These are phyloP conservation scores for Ctenosaura bakeri DNA, from an alignment of 2,797 vertebrate genomes.

Conservation along the genomic window DNA sequence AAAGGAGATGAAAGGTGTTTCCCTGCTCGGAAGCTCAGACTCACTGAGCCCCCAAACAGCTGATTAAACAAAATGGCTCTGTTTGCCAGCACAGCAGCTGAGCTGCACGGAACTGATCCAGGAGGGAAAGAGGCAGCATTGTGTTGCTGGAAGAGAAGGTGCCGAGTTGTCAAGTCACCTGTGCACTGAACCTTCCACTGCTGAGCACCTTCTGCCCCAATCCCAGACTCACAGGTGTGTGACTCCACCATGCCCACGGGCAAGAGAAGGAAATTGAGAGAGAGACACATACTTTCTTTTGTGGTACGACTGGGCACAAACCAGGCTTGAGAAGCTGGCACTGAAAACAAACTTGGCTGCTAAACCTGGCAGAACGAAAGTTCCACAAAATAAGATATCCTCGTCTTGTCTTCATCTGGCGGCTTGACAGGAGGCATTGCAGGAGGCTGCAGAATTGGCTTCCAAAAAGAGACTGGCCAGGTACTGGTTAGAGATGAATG, in stretches of 20 bases:
- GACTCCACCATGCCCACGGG: neutral
- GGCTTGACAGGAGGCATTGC: too few species aligned
- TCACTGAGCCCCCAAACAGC: neutral
- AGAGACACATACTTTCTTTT: neutral
- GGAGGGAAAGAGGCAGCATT: too few species aligned
- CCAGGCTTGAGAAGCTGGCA: neutral
- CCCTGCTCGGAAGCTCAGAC: neutral
- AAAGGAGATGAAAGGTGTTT: constrained; percentile 5
- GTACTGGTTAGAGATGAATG: neutral
- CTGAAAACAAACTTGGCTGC: neutral
- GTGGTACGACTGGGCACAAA: too few species aligned
- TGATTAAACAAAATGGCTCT: neutral
- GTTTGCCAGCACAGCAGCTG: neutral
- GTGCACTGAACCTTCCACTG: neutral
- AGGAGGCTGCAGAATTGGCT: neutral
- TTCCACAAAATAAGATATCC: neutral
- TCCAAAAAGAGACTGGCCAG: neutral
- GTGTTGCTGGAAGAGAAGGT: too few species aligned
- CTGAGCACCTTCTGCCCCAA: neutral
- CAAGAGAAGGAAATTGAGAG: accelerated
- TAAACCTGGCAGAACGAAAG: neutral
- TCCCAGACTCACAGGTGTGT: too few species aligned
- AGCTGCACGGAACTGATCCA: neutral
- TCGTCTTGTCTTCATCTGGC: neutral
- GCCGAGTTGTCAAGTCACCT: neutral